Conservation (phyloP, 2,113 vertebrate species). For the Macroglossus sobrinus region DNA sequence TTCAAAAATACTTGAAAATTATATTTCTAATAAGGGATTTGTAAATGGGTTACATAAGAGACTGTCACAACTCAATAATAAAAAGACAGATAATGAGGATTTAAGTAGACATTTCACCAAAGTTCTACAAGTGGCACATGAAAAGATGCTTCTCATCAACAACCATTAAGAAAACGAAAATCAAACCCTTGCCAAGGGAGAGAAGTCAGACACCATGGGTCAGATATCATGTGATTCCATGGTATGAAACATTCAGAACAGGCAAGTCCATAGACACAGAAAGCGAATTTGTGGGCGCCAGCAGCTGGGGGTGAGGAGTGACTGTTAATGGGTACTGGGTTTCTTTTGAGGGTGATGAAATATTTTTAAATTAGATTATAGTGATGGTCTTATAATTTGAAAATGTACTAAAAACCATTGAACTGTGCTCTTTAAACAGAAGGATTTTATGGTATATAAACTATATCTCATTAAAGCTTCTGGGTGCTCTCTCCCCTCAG, state of each 20-base stretch:
- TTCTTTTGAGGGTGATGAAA: background rate
- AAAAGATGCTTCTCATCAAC: rapidly evolving
- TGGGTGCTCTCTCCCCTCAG: too few relatives aligned
- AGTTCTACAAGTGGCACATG: rapidly evolving
- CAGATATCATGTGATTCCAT: rapidly evolving
- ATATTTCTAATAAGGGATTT: rapidly evolving
- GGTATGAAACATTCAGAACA: rapidly evolving
- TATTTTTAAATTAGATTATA: background rate
- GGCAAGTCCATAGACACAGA: background rate
- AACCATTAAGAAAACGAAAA: rapidly evolving
- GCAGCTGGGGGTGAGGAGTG: background rate
- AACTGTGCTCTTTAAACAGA: background rate
- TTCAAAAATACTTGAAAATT: background rate
- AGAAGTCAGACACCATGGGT: background rate
- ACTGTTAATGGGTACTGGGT: background rate
- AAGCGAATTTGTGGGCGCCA: rapidly evolving
- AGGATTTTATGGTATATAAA: background rate
- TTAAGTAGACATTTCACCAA: background rate
- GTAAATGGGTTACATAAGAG: background rate
- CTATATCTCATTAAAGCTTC: background rate
- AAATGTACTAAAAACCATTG: background rate
- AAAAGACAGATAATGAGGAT: background rate
- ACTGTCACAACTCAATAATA: background rate
- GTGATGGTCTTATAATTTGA: too few relatives aligned
- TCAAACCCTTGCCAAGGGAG: too few relatives aligned